These are phyloP conservation scores for Ptiloglossa arizonensis DNA, from an alignment of 1,140 invertebrate species.

Conservation along the genomic window DNA sequence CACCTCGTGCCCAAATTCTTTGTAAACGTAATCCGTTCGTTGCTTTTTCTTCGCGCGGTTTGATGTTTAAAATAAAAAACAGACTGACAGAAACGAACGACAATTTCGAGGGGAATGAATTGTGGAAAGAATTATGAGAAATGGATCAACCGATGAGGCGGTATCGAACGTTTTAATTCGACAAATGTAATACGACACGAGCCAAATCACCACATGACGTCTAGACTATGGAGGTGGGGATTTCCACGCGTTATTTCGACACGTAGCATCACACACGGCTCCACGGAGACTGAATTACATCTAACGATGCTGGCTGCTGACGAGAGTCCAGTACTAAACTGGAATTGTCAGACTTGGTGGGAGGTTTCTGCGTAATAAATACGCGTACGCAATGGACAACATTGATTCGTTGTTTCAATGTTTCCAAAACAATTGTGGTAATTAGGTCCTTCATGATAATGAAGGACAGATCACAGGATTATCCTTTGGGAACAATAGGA, in stretches of 20 bases:
- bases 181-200: not conserved
- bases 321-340: slow-evolving; percentile 64
- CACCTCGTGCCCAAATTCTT: not conserved
- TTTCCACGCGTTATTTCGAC: not conserved
- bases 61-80: not conserved
- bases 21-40: not conserved
- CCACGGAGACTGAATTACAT: slow-evolving; percentile 20
- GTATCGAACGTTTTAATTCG: not conserved
- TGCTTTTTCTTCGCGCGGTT: not conserved
- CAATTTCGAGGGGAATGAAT: not conserved
- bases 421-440: no score
- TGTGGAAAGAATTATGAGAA: not conserved
- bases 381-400: not conserved
- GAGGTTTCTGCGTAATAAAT: slow-evolving; percentile 37
- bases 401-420: not conserved
- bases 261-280: not conserved
- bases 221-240: not conserved
- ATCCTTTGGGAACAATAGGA: no score
- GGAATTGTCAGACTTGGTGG: slow-evolving; percentile 56
- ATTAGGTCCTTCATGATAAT: no score
- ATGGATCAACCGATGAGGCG: not conserved
- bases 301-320: slow-evolving; percentile 48
- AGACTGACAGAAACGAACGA: not conserved
- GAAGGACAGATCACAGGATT: no score
- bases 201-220: not conserved